phyloP scores from a whole-genome alignment of 2,888 invertebrate genomes.

The Ophion slaviceki region DNA sequence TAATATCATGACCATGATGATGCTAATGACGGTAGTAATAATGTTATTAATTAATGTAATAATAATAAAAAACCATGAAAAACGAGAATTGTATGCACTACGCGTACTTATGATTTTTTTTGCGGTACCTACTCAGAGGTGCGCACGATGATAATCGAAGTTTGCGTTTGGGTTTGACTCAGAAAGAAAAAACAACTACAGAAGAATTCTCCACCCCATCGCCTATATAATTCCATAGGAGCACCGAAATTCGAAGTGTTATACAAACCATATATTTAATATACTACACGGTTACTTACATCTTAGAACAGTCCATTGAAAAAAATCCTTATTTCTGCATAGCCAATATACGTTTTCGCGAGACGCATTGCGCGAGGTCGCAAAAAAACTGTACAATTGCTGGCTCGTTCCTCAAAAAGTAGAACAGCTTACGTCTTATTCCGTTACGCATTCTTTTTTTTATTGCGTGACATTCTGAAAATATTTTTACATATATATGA shows the following conservation, averaged over 20 bases:
- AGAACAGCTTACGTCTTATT: not conserved
- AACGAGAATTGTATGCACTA: too few relatives aligned
- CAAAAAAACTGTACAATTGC: constrained; percentile 11
- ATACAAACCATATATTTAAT: constrained; percentile 27
- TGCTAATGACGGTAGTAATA: too few relatives aligned
- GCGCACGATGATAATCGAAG: not conserved
- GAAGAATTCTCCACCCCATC: constrained; percentile 22
- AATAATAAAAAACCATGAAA: too few relatives aligned
- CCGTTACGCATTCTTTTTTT: too few relatives aligned
- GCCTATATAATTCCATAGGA: constrained; percentile 34
- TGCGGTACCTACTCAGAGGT: constrained; percentile 7
- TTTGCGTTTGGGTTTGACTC: not conserved
- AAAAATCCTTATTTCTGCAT: constrained; percentile 1
- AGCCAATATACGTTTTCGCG: constrained; percentile 13
- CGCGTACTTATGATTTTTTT: constrained; percentile 5
- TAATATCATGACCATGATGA: too few relatives aligned
- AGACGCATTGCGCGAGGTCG: constrained; percentile 1
- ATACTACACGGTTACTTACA: constrained; percentile 28
- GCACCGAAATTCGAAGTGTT: constrained; percentile 31
- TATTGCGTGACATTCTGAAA: too few relatives aligned
- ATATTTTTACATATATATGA: not conserved
- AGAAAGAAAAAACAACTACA: constrained; percentile 26
- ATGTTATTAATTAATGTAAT: too few relatives aligned
- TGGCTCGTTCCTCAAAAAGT: constrained; percentile 1
- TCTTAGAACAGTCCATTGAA: constrained; percentile 23